Evolutionary conservation across 2,888 invertebrate species (phyloP).

Genomic region (Proisotoma minuta): DNA sequence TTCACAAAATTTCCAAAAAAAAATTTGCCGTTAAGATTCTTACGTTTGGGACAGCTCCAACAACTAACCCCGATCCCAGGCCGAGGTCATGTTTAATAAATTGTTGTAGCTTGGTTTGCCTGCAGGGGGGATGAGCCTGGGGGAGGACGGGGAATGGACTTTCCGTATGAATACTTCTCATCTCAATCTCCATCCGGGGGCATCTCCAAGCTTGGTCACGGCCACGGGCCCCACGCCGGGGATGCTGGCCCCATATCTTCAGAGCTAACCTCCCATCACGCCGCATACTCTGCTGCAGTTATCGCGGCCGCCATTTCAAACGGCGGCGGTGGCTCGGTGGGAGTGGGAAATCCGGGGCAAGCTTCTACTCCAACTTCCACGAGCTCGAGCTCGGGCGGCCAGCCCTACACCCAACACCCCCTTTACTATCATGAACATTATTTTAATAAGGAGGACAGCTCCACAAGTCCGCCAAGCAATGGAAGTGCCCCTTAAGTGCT

Average conservation of each 20-base stretch:
- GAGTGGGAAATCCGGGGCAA: slow-evolving; percentile 17
- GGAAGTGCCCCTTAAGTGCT: slow-evolving; percentile 43
- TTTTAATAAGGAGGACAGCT: slow-evolving; percentile 47
- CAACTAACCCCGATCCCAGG: too few species aligned
- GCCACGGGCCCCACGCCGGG: too few species aligned
- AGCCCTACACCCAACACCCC: slow-evolving; percentile 43
- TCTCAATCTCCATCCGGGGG: slow-evolving; percentile 57
- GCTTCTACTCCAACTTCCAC: slow-evolving; percentile 23
- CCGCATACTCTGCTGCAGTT: slow-evolving; percentile 45
- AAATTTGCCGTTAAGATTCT: too few species aligned
- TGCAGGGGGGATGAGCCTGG: slow-evolving; percentile 79
- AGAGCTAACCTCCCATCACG: slow-evolving; percentile 66
- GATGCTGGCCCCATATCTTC: too few species aligned
- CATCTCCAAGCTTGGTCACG: slow-evolving; percentile 78
- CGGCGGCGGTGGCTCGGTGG: slow-evolving; percentile 11
- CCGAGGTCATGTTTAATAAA: too few species aligned
- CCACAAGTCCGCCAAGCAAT: slow-evolving; percentile 45
- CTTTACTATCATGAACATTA: slow-evolving; percentile 48
- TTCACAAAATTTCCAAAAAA: too few species aligned
- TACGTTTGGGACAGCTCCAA: too few species aligned
- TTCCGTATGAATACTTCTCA: slow-evolving; percentile 94
- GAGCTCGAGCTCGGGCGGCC: slow-evolving; percentile 23
- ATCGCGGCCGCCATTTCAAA: slow-evolving; percentile 36
- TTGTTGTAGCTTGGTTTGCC: slow-evolving; percentile 48
- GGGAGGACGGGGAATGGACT: slow-evolving; percentile 85